These are phyloP conservation scores for Microtus ochrogaster DNA, from an alignment of 2,113 vertebrate species.

Conservation along the genomic window DNA sequence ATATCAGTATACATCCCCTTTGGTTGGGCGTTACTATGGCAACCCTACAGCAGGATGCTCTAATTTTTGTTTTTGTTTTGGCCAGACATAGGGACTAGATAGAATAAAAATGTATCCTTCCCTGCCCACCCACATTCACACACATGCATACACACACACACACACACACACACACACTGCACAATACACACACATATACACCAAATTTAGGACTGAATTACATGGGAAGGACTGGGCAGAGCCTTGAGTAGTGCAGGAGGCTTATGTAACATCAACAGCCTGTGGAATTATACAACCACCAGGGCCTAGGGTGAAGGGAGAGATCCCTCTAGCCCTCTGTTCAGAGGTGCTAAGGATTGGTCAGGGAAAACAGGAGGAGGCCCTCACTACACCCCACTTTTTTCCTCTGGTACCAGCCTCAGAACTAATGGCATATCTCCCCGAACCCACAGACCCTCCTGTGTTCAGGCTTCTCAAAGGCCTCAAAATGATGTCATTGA, in stretches of 20 bases:
- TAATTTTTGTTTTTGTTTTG: conserved; percentile 63
- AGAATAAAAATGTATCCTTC: not conserved
- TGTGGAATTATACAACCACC: conserved; percentile 78
- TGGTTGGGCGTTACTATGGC: conserved; percentile 55
- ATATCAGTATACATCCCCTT: conserved; percentile 3
- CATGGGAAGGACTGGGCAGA: conserved; percentile 33
- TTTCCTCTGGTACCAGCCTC: conserved; percentile 7
- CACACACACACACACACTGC: not conserved
- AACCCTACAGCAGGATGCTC: conserved; percentile 58
- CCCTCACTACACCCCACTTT: not conserved
- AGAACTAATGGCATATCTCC: conserved; percentile 36
- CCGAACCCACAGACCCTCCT: not conserved
- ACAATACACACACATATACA: not conserved
- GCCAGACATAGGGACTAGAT: not conserved
- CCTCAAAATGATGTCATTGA: conserved; percentile 70
- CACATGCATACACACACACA: not conserved
- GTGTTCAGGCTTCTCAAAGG: conserved; percentile 38
- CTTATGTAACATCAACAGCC: conserved; percentile 78
- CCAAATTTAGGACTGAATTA: conserved; percentile 59
- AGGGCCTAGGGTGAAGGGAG: conserved; percentile 42
- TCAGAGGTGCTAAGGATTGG: conserved; percentile 30
- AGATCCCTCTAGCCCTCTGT: conserved; percentile 36
- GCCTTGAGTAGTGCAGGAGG: conserved; percentile 43
- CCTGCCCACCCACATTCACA: not conserved
- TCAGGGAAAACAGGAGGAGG: conserved; percentile 28